phyloP scores from a whole-genome alignment of 2,888 invertebrate species.

The Galerucella nymphaeae region DNA sequence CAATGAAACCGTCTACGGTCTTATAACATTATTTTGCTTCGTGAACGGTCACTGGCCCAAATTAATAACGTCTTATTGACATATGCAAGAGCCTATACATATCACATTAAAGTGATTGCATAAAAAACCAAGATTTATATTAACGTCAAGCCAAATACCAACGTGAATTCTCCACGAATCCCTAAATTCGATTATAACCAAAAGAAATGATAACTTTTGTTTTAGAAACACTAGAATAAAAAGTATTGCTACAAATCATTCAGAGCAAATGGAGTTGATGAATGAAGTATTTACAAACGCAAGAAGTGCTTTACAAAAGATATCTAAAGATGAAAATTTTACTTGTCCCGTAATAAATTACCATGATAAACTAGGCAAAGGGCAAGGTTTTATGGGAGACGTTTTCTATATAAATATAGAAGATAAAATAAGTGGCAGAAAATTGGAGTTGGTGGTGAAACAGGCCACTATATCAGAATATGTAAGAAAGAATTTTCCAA shows the following conservation, averaged over 20 bases:
- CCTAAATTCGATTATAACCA: too few relatives aligned
- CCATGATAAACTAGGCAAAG: slow-evolving; percentile 5
- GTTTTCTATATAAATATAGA: slow-evolving; percentile 26
- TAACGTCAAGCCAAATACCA: too few relatives aligned
- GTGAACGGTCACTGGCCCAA: too few relatives aligned
- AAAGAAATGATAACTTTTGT: background rate
- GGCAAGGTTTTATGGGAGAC: slow-evolving; percentile 38
- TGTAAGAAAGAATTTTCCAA: slow-evolving; percentile 26
- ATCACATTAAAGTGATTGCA: too few relatives aligned
- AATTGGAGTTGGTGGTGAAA: slow-evolving; percentile 30
- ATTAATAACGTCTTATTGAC: too few relatives aligned
- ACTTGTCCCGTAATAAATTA: background rate
- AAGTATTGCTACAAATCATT: background rate
- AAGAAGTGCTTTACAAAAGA: slow-evolving; percentile 1
- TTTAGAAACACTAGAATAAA: background rate
- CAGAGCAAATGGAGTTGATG: background rate
- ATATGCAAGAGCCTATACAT: too few relatives aligned
- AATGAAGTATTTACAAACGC: slow-evolving; percentile 1
- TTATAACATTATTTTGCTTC: too few relatives aligned
- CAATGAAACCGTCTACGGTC: too few relatives aligned
- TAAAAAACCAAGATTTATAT: too few relatives aligned
- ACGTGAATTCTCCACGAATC: too few relatives aligned
- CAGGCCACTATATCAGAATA: slow-evolving; percentile 20
- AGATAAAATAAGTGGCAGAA: slow-evolving; percentile 21
- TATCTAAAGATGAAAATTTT: slow-evolving; percentile 9